phyloP scores from a whole-genome alignment of 2,113 vertebrate genomes.

The Pterophyllum scalare region DNA sequence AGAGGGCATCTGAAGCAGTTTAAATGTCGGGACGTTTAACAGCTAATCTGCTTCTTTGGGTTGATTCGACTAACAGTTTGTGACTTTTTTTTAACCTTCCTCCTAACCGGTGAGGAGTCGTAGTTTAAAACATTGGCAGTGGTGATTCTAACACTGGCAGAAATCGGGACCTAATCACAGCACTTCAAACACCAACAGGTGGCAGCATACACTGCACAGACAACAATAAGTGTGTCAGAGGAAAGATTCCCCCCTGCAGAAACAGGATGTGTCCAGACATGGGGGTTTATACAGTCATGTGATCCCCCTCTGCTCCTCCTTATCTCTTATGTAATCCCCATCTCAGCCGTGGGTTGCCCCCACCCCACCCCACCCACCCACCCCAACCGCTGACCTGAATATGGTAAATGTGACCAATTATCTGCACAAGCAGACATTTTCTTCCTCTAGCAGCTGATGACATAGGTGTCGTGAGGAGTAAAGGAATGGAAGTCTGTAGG shows the following conservation, averaged over 20 bases:
- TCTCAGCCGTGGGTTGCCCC: slow-evolving; percentile 45
- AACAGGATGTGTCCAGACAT: slow-evolving; percentile 54
- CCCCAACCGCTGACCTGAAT: slow-evolving; percentile 48
- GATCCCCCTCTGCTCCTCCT: slow-evolving; percentile 54
- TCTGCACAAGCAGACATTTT: not conserved
- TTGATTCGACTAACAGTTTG: no score
- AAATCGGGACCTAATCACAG: not conserved
- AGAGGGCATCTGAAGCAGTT: no score
- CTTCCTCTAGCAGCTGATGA: not conserved
- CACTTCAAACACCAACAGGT: slow-evolving; percentile 57
- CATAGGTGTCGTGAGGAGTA: no score
- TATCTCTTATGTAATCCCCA: slow-evolving; percentile 65
- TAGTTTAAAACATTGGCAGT: not conserved
- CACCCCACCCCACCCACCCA: not conserved
- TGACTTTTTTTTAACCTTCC: not conserved
- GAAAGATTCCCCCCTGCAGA: slow-evolving; percentile 44
- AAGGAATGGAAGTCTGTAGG: not conserved
- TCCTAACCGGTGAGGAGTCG: not conserved
- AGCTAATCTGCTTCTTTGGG: no score
- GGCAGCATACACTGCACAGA: slow-evolving; percentile 52
- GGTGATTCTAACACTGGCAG: no score
- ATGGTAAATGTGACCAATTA: slow-evolving; percentile 21
- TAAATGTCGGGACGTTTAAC: no score
- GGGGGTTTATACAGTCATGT: slow-evolving; percentile 60
- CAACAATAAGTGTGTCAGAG: slow-evolving; percentile 51